Base-by-base conservation (phyloP, 2,797 vertebrate species). In the Australoheros facetus region DNA sequence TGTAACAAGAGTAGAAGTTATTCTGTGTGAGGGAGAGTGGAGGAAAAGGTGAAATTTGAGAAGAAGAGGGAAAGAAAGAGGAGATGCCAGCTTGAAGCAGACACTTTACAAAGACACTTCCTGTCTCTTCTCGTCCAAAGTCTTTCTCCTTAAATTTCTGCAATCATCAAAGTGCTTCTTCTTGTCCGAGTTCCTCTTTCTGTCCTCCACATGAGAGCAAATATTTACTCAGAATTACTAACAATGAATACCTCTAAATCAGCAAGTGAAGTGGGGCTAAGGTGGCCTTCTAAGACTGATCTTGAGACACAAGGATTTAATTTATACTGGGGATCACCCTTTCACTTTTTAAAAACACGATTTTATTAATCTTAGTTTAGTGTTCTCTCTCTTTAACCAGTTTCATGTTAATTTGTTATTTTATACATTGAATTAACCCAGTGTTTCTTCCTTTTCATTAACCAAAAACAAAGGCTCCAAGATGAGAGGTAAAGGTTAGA, bases 11-110 rank as follows among this genome's bases (percentile, higher is more conserved):
- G 86, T 45, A 86, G 88, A 77, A 76, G 79, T 53, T 87, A 80
- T 81, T 85, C 80, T 83, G 85, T 87, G 78, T 53, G 76, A 89
- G 83, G 75, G 75, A 81, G 83, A 77, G 84, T 60, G 71, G 71
- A 84, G 86, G 79, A 85, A 85, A 86, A 85, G 80, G 72, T 88
- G 90, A 75, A 89, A 92, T 81, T 55, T 45, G 86, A 90, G 90
- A 87, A 77, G 76, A 84, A 85, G 57, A 57, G 54, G 70, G 57
- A 80, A 45, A 73, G 30, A 71, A 53, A 70, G 28, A 48, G 84
- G 56, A 90, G 64, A 75, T 32, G 77, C 26, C 58, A 86, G 77
- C 62, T 77, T 58, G 77, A 80, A 87, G 69, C 79, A 59, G 81
- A 88, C 76, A 11, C 74, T 80, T 83, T 53, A 45, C 72, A 82